Evolutionary conservation across 1,140 invertebrate species (phyloP).

Genomic region (Phocides pigmalion): DNA sequence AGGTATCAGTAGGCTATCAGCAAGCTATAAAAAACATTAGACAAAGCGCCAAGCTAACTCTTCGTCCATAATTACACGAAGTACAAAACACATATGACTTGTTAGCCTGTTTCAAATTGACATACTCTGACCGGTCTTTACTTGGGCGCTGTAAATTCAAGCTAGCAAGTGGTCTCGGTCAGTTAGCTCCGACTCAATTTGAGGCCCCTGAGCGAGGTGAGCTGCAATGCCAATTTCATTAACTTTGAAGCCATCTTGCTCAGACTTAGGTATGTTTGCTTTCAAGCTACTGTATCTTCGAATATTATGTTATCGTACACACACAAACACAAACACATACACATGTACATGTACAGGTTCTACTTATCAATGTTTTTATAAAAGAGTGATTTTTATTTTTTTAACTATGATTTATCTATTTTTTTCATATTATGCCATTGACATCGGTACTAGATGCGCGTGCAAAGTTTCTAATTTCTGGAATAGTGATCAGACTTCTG

Average conservation of each 20-base stretch:
- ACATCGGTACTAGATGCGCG: too few relatives aligned
- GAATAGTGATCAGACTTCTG: too few relatives aligned
- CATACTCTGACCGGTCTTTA: constrained; percentile 10
- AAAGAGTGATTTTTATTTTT: too few relatives aligned
- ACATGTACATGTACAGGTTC: too few relatives aligned
- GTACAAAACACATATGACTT: constrained; percentile 8
- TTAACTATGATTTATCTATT: too few relatives aligned
- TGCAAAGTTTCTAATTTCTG: too few relatives aligned
- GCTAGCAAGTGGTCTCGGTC: constrained; percentile 26
- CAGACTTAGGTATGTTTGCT: constrained; percentile 9
- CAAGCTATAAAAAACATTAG: too few relatives aligned
- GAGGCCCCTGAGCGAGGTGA: constrained; percentile 15
- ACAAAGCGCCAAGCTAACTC: too few relatives aligned
- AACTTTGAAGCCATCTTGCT: constrained; percentile 27
- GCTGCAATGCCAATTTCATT: constrained; percentile 25
- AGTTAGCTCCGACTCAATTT: constrained; percentile 30
- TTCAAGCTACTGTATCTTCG: constrained; percentile 12
- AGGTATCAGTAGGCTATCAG: too few relatives aligned
- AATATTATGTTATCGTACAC: neutral
- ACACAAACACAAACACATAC: too few relatives aligned
- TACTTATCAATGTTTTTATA: too few relatives aligned
- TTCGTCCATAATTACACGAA: constrained; percentile 3
- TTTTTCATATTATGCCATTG: too few relatives aligned
- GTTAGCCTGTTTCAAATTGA: constrained; percentile 9
- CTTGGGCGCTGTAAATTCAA: constrained; percentile 20